Evolutionary conservation across 2,113 vertebrate species (phyloP), one percentile per base, ranked within the genome.

Genomic region (Coptodon bakossiorum): DNA sequence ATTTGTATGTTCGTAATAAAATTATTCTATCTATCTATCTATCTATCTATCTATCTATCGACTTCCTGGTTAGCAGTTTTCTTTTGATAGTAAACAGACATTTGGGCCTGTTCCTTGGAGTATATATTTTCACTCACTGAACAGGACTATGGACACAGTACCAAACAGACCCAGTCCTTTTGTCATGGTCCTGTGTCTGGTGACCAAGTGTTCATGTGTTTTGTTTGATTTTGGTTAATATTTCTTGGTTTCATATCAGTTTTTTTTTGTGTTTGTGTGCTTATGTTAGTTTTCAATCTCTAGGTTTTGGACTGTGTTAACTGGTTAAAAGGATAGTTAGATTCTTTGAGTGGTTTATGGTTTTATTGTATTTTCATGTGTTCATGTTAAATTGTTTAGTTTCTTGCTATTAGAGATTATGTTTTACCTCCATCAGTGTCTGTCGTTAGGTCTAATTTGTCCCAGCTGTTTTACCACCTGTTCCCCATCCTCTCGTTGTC

Each of bases 81-180:
- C 6, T 48, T 13, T 48, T 48, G 8, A 52, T 9, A 52, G 50
- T 52, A 52, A 52, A 52, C 50, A 52, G 50, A 52, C 17, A n/a
- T 52, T 52, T 52, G 50, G 50, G 8, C 50, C 17, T n/a, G 50
- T 52, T 52, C 50, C 9, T 53, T 53, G 50, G 9, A 53, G 5
- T 53, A 6, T 53, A n/a, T 53, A 10, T 53, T 53, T 6, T 53
- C 19, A 10, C 57, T 78, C 22, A 87, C 53, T n/a, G 80, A 85
- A 24, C 82, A 90, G 82, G 48, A 80, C 22, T 91, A 91, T 24
- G 93, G 89, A 80, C 45, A 57, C 93, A 94, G 38, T 10, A 89
- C 84, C 11, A 83, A 84, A 82, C 40, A 63, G 14, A 19, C 16
- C 16, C 10, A 27, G 53, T 56, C 11, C 53, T 56, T 56, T 56